These are phyloP conservation scores for Busseola fusca DNA, from an alignment of 2,888 invertebrate genomes.

Conservation along the genomic window DNA sequence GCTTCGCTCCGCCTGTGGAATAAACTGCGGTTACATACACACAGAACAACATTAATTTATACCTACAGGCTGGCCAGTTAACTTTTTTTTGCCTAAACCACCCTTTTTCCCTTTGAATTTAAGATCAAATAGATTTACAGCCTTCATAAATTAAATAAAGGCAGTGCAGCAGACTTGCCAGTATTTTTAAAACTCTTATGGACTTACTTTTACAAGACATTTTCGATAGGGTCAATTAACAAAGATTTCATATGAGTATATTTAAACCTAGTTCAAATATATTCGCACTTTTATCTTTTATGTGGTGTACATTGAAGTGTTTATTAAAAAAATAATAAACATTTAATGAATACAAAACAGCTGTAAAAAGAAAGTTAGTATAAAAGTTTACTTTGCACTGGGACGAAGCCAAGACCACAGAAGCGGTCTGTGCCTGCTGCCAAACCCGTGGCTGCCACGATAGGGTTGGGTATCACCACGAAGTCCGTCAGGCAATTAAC, in stretches of 20 bases:
- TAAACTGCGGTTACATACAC: background rate
- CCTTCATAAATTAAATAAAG: background rate
- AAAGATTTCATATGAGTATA: background rate
- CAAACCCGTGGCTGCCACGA: constrained; percentile 78
- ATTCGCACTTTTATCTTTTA: background rate
- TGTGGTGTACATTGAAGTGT: background rate
- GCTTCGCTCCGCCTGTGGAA: constrained; percentile 89
- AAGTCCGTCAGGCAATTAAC: constrained; percentile 92
- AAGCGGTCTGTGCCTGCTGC: constrained; percentile 90
- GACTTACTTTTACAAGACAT: background rate
- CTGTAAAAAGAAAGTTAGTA: too few relatives aligned
- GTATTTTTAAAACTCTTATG: background rate
- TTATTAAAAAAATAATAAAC: background rate
- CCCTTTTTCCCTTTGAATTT: too few relatives aligned
- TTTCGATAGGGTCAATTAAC: background rate
- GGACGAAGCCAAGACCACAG: constrained; percentile 92
- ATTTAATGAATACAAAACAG: background rate
- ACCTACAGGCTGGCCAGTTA: background rate
- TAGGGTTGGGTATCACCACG: constrained; percentile 92
- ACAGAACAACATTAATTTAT: background rate
- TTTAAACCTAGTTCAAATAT: background rate
- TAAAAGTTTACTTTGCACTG: constrained; percentile 89
- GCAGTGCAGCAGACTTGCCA: background rate
- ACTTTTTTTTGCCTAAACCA: too few relatives aligned
- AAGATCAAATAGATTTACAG: background rate